Conservation (phyloP, 2,797 vertebrate genomes). For the Remorina albescens region DNA sequence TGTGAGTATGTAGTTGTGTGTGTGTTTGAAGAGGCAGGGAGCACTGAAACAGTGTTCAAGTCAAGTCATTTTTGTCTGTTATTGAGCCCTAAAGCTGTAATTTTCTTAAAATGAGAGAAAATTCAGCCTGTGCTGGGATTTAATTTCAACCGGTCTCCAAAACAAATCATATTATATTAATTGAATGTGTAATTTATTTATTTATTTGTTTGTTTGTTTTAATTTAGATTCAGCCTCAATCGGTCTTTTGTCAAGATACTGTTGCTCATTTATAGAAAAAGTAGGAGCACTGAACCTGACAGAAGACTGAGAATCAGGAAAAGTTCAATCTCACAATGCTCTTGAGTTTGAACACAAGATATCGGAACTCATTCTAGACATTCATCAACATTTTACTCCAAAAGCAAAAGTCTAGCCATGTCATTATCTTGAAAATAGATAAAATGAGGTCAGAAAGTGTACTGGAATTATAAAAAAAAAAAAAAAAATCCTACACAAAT, state of each 20-base stretch:
- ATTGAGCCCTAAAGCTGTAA: slow-evolving; percentile 21
- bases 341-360: background rate
- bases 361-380: too few relatives aligned
- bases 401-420: too few relatives aligned
- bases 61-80: slow-evolving; percentile 6
- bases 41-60: slow-evolving; percentile 25
- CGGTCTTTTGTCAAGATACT: background rate
- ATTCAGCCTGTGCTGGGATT: background rate
- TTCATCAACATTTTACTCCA: too few relatives aligned
- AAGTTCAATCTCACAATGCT: background rate
- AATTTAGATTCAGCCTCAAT: background rate
- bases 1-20: slow-evolving; percentile 25
- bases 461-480: too few relatives aligned
- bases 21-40: background rate
- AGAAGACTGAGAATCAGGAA: slow-evolving; percentile 5
- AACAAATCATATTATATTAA: background rate
- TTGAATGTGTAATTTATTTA: background rate
- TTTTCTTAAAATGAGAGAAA: slow-evolving; percentile 2
- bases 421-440: too few relatives aligned
- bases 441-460: too few relatives aligned
- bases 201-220: slow-evolving; percentile 2
- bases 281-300: background rate
- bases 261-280: background rate
- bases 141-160: background rate
- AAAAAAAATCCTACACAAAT: too few relatives aligned